Evolutionary conservation across 2,888 invertebrate genomes (phyloP).

Genomic region (Oxycera nigricornis): DNA sequence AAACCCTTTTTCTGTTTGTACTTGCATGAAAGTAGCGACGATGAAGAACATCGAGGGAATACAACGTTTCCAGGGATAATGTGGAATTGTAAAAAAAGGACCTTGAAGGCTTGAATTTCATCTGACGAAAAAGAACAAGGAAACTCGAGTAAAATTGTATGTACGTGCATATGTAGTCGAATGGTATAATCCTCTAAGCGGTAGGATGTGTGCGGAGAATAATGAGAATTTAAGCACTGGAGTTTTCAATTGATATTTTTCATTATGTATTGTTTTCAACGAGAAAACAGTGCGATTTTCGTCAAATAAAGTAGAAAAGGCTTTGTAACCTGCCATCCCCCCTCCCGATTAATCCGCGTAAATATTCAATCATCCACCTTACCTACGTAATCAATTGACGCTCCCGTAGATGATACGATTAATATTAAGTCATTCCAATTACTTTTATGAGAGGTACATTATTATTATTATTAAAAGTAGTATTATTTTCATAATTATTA

Average conservation of each 20-base stretch:
- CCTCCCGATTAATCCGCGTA: too few relatives aligned
- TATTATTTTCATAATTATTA: too few relatives aligned
- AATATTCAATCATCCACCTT: too few relatives aligned
- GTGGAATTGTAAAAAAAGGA: neutral
- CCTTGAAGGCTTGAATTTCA: conserved; percentile 15
- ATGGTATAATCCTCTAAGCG: neutral
- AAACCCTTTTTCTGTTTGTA: neutral
- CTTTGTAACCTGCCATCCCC: too few relatives aligned
- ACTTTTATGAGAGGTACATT: too few relatives aligned
- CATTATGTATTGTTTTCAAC: too few relatives aligned
- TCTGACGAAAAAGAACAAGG: neutral
- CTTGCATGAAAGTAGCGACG: neutral
- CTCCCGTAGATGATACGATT: too few relatives aligned
- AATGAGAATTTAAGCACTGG: neutral
- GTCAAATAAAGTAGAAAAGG: too few relatives aligned
- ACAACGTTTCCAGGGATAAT: neutral
- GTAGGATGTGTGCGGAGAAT: neutral
- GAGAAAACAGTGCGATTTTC: too few relatives aligned
- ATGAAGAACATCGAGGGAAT: neutral
- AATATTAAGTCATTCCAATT: too few relatives aligned
- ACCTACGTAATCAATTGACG: too few relatives aligned
- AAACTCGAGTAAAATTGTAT: neutral
- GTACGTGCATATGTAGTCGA: neutral
- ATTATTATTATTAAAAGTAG: too few relatives aligned
- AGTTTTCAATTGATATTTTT: neutral